Percentiles rank a stretch among this genome's conserved stretches.
Conservation (phyloP, 2,797 vertebrate species). For the Leucoraja ocellata region DNA sequence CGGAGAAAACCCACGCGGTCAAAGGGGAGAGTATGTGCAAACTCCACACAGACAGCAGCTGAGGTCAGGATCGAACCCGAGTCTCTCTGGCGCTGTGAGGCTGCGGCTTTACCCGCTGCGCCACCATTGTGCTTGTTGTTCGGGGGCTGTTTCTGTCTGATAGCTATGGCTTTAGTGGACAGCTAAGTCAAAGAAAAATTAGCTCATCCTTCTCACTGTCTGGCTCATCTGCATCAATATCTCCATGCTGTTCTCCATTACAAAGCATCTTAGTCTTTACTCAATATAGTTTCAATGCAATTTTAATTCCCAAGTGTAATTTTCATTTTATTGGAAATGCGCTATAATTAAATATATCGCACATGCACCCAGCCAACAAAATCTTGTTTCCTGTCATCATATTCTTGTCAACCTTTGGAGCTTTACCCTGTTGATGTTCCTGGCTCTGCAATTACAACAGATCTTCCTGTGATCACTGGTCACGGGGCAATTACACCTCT, state of each 20-base stretch:
- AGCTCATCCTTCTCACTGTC: not conserved
- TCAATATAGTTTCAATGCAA: not conserved
- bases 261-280: not conserved
- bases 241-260: not conserved
- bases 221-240: not conserved
- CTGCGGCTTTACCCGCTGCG: no score
- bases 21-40: no score
- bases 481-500: not conserved
- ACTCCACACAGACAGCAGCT: no score
- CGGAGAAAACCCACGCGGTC: no score
- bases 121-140: no score
- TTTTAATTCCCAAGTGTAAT: not conserved
- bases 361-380: not conserved
- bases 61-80: no score
- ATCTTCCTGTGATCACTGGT: not conserved
- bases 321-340: not conserved
- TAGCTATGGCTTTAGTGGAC: not conserved
- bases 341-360: not conserved
- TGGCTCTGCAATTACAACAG: not conserved
- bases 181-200: not conserved
- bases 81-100: no score
- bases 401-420: no score
- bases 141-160: not conserved
- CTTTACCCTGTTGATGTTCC: no score
- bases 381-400: not conserved